phyloP scores from a whole-genome alignment of 2,113 vertebrate species.

The Megaleporinus macrocephalus region DNA sequence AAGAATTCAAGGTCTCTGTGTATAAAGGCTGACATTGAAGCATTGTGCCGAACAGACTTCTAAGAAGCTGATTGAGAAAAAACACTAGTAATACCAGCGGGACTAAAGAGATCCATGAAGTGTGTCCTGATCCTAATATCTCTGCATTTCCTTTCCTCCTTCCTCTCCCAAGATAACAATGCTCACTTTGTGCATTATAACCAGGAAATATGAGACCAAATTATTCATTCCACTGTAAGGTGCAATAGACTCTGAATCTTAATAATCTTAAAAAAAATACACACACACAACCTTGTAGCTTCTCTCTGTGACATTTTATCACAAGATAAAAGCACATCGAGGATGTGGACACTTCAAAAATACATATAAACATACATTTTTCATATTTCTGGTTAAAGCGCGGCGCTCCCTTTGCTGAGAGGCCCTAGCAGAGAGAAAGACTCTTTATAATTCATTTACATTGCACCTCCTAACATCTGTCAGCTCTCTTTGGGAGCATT shows the following conservation, averaged over 20 bases:
- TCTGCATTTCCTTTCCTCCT: not conserved
- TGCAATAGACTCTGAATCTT: not conserved
- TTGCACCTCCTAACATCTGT: conserved; percentile 15
- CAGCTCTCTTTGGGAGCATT: conserved; percentile 28
- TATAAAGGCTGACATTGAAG: conserved; percentile 1
- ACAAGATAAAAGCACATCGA: conserved; percentile 8
- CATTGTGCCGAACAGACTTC: not conserved
- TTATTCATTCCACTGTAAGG: conserved; percentile 1
- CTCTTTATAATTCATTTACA: conserved; percentile 8
- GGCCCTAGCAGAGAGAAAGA: not conserved
- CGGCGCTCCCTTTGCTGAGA: not conserved
- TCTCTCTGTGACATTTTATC: not conserved
- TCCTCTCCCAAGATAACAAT: conserved; percentile 13
- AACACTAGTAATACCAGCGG: not conserved
- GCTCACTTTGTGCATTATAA: conserved; percentile 28
- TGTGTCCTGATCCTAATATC: conserved; percentile 18
- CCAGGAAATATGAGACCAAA: conserved; percentile 15
- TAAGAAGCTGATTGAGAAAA: conserved; percentile 8
- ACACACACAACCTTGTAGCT: not conserved
- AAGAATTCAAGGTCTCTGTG: not conserved
- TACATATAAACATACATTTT: not conserved
- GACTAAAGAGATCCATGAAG: conserved; percentile 5
- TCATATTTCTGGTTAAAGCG: conserved; percentile 13
- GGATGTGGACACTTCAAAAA: not conserved
- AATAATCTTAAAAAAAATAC: not conserved